Base-by-base conservation (phyloP, 2,797 vertebrate species). In the Coilia nasus region DNA sequence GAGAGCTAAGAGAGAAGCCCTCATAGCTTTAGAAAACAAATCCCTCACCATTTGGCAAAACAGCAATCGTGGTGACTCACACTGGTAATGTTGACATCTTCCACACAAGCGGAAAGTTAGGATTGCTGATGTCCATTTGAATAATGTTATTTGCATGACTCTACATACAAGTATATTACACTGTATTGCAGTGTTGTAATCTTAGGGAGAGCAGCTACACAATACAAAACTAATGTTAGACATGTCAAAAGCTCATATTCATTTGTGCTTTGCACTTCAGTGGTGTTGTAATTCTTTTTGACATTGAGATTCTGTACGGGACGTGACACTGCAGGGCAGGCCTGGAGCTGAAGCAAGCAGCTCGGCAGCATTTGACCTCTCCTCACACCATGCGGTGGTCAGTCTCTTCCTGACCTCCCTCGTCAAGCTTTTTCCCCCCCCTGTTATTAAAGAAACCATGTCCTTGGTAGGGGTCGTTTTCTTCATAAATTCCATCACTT, bases 401-500 rank as follows among this genome's bases (percentile, higher is more conserved):
- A 54, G 50, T 54, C 50, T 54, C 14, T 14, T 54, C 50, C 7
- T 54, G 50, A 54, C 50, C 50, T 54, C 50, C 50, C 50, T 54
- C 50, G 14, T 14, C 9, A 7, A 54, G 50, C 50, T 54, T 14
- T 14, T 54, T 10, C 50, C 46, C 46, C 46, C 46, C 46, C 35
- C 84, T 54, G 67, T 64, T 71, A 80, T 80, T 83, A 78, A 80
- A 57, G 81, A 41, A 50, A 31, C 81, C 0, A 23, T 62, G 71
- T 75, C 82, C 47, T 85, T 85, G 71, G 41, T 50, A 80, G 82
- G 25, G 71, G 86, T 87, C 86, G 62, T 2, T 82, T 62, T 14
- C 50, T 62, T 83, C 83, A 71, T 54, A 41, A 80, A 82, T 62
- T 44, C 75, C 64, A 67, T 46, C 23, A 81, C 28, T 10, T n/a